A percentile compares a stretch with the other conserved stretches of the same genome.
phyloP scores from a whole-genome alignment of 1,140 invertebrate genomes.

The Drepana arcuata region DNA sequence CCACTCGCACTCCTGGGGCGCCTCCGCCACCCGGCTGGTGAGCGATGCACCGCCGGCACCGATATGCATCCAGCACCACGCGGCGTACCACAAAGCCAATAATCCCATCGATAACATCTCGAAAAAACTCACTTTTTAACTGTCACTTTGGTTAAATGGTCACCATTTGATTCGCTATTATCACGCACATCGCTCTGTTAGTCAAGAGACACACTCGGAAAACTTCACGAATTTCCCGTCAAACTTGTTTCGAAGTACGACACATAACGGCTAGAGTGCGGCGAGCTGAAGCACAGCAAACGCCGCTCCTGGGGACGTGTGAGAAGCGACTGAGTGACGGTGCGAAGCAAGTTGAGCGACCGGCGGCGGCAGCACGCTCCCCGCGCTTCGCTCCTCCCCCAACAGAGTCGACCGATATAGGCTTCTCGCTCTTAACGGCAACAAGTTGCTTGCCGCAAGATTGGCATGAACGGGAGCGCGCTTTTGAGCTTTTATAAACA shows the following conservation, averaged over 20 bases:
- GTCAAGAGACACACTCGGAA: constrained; percentile 52
- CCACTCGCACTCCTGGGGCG: constrained; percentile 80
- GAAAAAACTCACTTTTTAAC: constrained; percentile 44
- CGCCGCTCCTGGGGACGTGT: constrained; percentile 27
- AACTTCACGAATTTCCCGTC: constrained; percentile 66
- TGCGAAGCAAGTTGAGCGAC: constrained; percentile 46
- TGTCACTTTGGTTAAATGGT: constrained; percentile 59
- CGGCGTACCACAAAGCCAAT: constrained; percentile 46
- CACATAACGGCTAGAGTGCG: constrained; percentile 51
- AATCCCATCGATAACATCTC: constrained; percentile 62
- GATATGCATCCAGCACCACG: constrained; percentile 45
- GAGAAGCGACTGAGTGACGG: constrained; percentile 54
- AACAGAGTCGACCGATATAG: constrained; percentile 39
- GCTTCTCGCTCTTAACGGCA: constrained; percentile 61
- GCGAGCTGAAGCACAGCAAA: constrained; percentile 19
- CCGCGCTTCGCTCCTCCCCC: constrained; percentile 60
- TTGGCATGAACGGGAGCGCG: constrained; percentile 69
- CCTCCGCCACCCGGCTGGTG: constrained; percentile 68
- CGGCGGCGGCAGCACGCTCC: constrained; percentile 43
- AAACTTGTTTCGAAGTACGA: constrained; percentile 68
- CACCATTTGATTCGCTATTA: constrained; percentile 41
- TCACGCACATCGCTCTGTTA: constrained; percentile 55
- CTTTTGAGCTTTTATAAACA: constrained; percentile 69
- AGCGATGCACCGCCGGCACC: constrained; percentile 47
- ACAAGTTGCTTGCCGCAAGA: constrained; percentile 66